Base-by-base conservation (phyloP, 2,113 vertebrate species). In the Etheostoma spectabile region DNA sequence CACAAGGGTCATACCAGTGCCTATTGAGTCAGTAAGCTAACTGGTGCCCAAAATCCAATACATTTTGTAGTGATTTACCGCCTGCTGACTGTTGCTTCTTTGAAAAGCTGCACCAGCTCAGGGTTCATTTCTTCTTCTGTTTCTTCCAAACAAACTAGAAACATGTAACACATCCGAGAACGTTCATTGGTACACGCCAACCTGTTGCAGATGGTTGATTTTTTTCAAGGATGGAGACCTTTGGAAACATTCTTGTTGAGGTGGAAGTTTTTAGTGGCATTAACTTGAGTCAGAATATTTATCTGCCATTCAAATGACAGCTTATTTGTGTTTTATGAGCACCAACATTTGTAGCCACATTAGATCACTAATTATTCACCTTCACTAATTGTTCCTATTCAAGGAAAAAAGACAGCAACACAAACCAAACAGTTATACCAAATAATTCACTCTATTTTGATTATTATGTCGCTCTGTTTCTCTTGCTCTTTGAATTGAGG, bases 351-450 rank as follows among this genome's bases (percentile, higher is more conserved):
- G 27, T 27, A 38, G 35, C 22, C 22, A 56, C 59, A 22, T 13
- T 11, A 15, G 38, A 8, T 71, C 14, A 56, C 74, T 46, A 55
- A 46, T 59, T 53, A 75, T 81, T 75, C 49, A 81, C 48, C 7
- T 51, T 51, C 33, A 6, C 24, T 21, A 27, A 11, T 42, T 42
- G 2, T 42, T 42, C 38, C 64, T 16, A 6, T 48, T 1, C 63
- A 66, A 12, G 22, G 68, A 66, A 38, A 68, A 49, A 57, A 14
- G 38, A 42, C 8, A 0, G 38, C n/a, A 48, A 48, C 63, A 80
- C 15, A 2, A 49, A 66, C 18, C 42, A 56, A 63, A 67, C 6
- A 8, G 49, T 42, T 42, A 42, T 11, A 42, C 10, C 38, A 42
- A 68, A 16, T 51, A 22, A 49, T 11, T 74, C 46, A 30, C 49